Percentiles rank a stretch among this genome's conserved stretches.
Evolutionary conservation across 2,888 invertebrate species (phyloP).

Genomic region (Pristionchus arcanus): DNA sequence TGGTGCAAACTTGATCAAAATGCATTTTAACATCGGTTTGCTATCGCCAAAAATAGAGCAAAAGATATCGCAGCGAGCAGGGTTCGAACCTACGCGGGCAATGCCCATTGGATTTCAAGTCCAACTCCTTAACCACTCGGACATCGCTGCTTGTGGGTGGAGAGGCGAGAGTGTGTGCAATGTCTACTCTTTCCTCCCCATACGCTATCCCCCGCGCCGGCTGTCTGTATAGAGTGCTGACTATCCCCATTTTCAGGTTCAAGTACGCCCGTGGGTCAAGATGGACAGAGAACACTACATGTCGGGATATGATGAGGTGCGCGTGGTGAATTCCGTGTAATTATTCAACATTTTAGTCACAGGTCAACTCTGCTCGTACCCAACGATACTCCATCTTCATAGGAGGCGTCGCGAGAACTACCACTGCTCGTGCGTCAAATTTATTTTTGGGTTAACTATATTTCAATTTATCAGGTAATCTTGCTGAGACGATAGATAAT

Average conservation of each 20-base stretch:
- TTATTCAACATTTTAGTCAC: background rate
- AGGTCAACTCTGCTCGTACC: slow-evolving; percentile 27
- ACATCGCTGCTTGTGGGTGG: slow-evolving; percentile 59
- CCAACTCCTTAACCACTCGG: slow-evolving; percentile 84
- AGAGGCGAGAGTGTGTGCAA: background rate
- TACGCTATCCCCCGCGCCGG: background rate
- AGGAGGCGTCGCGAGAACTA: slow-evolving; percentile 54
- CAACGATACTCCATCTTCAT: slow-evolving; percentile 53
- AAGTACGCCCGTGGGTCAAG: slow-evolving; percentile 54
- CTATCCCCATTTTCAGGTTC: slow-evolving; percentile 34
- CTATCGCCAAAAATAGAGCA: background rate
- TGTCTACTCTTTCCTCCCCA: background rate
- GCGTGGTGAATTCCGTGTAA: background rate
- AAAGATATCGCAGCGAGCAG: slow-evolving; percentile 81
- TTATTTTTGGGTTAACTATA: background rate
- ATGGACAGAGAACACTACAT: slow-evolving; percentile 48
- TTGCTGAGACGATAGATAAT: slow-evolving; percentile 51
- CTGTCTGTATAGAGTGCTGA: slow-evolving; percentile 2
- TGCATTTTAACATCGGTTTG: background rate
- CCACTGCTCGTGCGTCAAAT: slow-evolving; percentile 51
- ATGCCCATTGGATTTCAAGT: slow-evolving; percentile 85
- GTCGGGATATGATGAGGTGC: slow-evolving; percentile 41
- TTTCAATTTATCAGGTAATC: background rate
- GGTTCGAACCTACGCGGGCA: slow-evolving; percentile 86
- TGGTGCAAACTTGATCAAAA: background rate